Base-by-base conservation (phyloP, 2,797 vertebrate genomes). In the Poeciliopsis gracilis region DNA sequence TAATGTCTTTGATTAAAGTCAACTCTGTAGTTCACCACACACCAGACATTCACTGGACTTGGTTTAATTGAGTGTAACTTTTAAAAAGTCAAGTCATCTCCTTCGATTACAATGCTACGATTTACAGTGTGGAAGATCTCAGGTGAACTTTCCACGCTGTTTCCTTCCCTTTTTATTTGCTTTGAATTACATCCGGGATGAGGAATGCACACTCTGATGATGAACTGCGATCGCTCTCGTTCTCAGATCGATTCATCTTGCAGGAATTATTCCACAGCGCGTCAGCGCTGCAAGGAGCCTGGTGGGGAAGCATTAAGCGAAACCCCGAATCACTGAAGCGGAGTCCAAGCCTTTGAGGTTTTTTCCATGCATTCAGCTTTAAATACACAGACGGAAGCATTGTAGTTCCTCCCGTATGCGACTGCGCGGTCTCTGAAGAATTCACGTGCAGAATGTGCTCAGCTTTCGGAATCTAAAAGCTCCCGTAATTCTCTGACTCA, bases 141-240 rank as follows among this genome's bases (percentile, higher is more conserved):
- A 79, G 30, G 67, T 79, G 45, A 89, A 78, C 80, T 78, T 82
- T 82, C 20, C 45, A 53, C 4, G 30, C 18, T 12, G 30, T 73
- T 86, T 86, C 81, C 55, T 59, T 25, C 70, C 81, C 38, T 36
- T 81, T 84, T 81, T 79, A 78, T 77, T 38, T 76, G 43, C 28
- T 55, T 82, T 73, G 84, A 47, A 76, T 72, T 38, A 47, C 70
- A 12, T 79, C 15, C 30, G 76, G 45, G 67, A 73, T 23, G 20
- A 51, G 49, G 49, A 51, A 23, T 23, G 20, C 30, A 74, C 51
- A 45, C 25, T 25, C 28, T 79, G 1, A 5, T 76, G 74, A 55
- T 59, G 70, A 71, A 57, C 36, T 41, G 30, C 33, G 5, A 75
- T 23, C 45, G 43, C 38, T 73, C 25, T 43, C 13, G 23, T 10